Percentiles rank a stretch among this genome's conserved stretches.
These are phyloP conservation scores for Hypsibius dujardini DNA, from an alignment of 1,140 invertebrate genomes.

Conservation along the genomic window DNA sequence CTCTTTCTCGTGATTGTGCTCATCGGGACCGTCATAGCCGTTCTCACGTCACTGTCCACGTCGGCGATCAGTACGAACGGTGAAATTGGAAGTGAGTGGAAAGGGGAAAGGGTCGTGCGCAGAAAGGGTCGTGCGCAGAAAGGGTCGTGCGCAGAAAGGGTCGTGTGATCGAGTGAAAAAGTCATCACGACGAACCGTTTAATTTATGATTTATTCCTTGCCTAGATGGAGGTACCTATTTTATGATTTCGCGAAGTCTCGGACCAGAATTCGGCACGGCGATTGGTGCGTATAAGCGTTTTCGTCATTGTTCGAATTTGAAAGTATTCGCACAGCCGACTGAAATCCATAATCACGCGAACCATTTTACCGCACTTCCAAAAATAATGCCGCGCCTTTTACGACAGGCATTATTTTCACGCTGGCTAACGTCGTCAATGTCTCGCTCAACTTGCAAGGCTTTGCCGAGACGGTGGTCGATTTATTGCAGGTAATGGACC, in stretches of 20 bases:
- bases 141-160: no score
- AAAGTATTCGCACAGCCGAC: no score
- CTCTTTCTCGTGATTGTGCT: slow-evolving; percentile 32
- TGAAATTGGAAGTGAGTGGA: slow-evolving; percentile 35
- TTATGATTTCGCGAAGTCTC: slow-evolving; percentile 84
- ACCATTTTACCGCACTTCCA: neutral
- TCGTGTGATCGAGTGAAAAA: neutral
- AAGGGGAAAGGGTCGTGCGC: neutral
- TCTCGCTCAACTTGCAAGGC: slow-evolving; percentile 93
- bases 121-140: no score
- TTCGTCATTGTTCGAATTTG: no score
- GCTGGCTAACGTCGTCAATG: slow-evolving; percentile 84
- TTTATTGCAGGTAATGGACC: slow-evolving; percentile 27
- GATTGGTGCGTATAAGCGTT: slow-evolving; percentile 73
- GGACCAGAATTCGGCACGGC: slow-evolving; percentile 95
- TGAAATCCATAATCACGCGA: neutral
- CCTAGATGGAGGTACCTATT: slow-evolving; percentile 67
- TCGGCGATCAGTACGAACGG: slow-evolving; percentile 42
- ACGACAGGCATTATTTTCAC: slow-evolving; percentile 55
- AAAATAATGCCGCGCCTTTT: neutral
- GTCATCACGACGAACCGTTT: no score
- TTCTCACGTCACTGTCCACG: slow-evolving; percentile 39
- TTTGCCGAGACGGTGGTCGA: slow-evolving; percentile 72
- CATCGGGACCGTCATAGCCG: slow-evolving; percentile 33
- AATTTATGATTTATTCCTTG: no score